Evolutionary conservation across 2,113 vertebrate species (phyloP).

Genomic region (Lanius ludovicianus): DNA sequence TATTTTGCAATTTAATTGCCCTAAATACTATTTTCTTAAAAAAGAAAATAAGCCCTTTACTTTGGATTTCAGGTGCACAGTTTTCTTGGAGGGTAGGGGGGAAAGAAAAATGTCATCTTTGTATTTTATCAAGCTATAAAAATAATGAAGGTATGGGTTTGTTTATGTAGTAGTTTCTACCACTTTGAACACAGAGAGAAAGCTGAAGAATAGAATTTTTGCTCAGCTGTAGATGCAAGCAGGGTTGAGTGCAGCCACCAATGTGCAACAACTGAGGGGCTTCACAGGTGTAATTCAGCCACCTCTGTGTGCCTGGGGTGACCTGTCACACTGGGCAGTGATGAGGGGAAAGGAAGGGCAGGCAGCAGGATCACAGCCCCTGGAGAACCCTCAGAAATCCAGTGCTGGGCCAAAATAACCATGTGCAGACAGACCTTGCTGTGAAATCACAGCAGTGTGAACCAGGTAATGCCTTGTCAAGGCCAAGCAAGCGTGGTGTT

Average conservation of each 20-base stretch:
- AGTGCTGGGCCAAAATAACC: neutral
- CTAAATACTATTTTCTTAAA: neutral
- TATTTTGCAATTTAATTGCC: neutral
- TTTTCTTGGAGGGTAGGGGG: rapidly evolving
- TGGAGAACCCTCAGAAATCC: neutral
- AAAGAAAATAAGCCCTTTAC: neutral
- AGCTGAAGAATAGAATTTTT: neutral
- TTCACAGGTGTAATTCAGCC: neutral
- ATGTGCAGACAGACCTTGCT: neutral
- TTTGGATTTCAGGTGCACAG: neutral
- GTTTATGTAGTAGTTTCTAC: neutral
- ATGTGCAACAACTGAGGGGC: neutral
- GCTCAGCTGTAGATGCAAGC: neutral
- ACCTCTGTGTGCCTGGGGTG: neutral
- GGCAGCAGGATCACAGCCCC: neutral
- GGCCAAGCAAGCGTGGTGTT: neutral
- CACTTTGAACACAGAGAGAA: neutral
- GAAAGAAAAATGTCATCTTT: neutral
- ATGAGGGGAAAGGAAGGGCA: neutral
- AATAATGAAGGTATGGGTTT: neutral
- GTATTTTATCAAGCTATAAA: neutral
- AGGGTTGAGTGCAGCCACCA: neutral
- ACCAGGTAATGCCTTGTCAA: neutral
- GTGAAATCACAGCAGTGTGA: neutral
- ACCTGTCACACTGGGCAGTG: neutral